phyloP scores from a whole-genome alignment of 2,888 invertebrate genomes.

The Dynastes grantii region DNA sequence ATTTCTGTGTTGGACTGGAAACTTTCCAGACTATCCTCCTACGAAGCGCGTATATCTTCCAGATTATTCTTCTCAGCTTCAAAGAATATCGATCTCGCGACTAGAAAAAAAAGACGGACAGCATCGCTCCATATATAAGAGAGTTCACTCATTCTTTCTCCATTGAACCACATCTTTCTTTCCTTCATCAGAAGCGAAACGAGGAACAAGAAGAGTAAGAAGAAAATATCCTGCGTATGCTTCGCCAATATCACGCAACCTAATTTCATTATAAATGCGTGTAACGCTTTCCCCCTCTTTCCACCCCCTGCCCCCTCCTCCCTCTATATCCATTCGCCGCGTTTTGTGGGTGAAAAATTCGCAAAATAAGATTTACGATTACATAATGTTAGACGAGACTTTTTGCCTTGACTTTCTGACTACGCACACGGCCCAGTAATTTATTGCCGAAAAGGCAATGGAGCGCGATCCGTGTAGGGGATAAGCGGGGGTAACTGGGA shows the following conservation, averaged over 20 bases:
- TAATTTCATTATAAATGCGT: slow-evolving; percentile 50
- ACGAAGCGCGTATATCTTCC: too few species aligned
- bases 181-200: not conserved
- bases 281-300: slow-evolving; percentile 42
- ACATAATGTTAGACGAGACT: slow-evolving; percentile 52
- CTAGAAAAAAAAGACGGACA: too few species aligned
- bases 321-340: too few species aligned
- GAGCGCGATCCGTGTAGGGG: slow-evolving; percentile 19
- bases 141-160: not conserved
- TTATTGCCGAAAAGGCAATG: slow-evolving; percentile 50
- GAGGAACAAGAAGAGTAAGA: not conserved
- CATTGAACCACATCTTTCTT: slow-evolving; percentile 3
- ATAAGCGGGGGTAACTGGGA: too few species aligned
- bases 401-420: slow-evolving; percentile 51
- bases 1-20: too few species aligned
- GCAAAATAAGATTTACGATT: slow-evolving; percentile 53
- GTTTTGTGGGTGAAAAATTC: slow-evolving; percentile 49
- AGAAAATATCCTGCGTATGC: slow-evolving; percentile 8
- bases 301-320: too few species aligned
- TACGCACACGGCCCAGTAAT: slow-evolving; percentile 48
- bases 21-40: too few species aligned
- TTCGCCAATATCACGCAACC: slow-evolving; percentile 33
- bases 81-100: too few species aligned
- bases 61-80: too few species aligned
- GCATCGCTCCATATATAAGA: too few species aligned